Evolutionary conservation across 2,113 vertebrate species (phyloP), one percentile per base, ranked within the genome.

Genomic region (Lipophrys pholis): DNA sequence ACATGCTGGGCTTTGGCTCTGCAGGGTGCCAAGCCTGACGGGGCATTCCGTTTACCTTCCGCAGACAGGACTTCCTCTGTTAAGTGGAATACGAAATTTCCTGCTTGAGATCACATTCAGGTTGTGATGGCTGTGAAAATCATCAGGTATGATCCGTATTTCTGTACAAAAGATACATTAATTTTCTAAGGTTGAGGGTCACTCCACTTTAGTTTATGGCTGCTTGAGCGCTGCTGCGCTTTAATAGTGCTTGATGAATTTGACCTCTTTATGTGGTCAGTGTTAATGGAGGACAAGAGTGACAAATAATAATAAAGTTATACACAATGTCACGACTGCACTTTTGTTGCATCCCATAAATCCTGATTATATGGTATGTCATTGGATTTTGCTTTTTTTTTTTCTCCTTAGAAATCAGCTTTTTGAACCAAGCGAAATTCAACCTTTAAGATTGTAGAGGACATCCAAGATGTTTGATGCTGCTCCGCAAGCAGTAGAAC

Each of bases 1-100:
- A 65, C 73, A 74, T 38, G 77, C 39, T 10, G 4, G 39, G 63
- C 21, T 53, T 62, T 17, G 72, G 61, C 83, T 54, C 65, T 6
- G 60, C 51, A 38, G 38, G 55, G 39, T 14, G 10, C 36, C 12
- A 8, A 48, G 68, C n/a, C 52, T 49, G 56, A 69, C 35, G 21
- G 64, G 41, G 46, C 14, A 36, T 63, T 52, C 17, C 61, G 38
- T 61, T 78, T 57, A 71, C 46, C 15, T 79, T 79, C 39, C 48
- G 36, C 41, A n/a, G 30, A 45, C 38, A 48, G 39, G 8, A 57
- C 35, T 5, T 74, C 17, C 38, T 43, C 38, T 58, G 40, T 8
- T 55, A 65, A 40, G 16, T 5, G 12, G 49, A 56, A 5, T 11
- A 8, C 11, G 43, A 16, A 6, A 11, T 35, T 61, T 55, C 1